These are phyloP conservation scores for Blastobasis adustella DNA, from an alignment of 2,888 invertebrate species.

Conservation along the genomic window DNA sequence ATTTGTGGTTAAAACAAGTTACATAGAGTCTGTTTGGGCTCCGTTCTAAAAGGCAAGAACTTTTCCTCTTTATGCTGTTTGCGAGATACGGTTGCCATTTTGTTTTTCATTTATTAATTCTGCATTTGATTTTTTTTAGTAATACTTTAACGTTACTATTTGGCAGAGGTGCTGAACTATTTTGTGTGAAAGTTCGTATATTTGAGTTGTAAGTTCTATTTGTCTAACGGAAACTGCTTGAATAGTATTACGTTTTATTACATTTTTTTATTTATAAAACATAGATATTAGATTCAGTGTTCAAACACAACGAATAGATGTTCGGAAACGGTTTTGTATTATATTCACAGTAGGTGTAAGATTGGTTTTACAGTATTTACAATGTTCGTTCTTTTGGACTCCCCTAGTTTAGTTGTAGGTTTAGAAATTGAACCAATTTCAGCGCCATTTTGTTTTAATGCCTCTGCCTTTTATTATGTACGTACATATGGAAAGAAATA, in stretches of 20 bases:
- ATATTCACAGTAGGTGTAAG: conserved; percentile 46
- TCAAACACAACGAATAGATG: conserved; percentile 57
- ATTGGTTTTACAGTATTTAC: conserved; percentile 51
- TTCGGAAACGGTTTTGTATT: conserved; percentile 44
- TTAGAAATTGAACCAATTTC: conserved; percentile 27
- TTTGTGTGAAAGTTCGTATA: conserved; percentile 10
- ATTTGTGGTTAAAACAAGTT: neutral
- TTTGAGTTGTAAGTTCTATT: too few relatives aligned
- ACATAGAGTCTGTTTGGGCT: neutral
- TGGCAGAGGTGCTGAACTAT: conserved; percentile 43
- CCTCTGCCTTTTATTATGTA: conserved; percentile 44
- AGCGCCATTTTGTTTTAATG: conserved; percentile 34
- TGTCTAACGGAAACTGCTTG: too few relatives aligned
- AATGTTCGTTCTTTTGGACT: conserved; percentile 32
- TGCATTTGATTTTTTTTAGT: neutral
- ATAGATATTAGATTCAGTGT: conserved; percentile 32
- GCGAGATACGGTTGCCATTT: neutral
- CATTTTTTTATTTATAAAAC: conserved; percentile 8
- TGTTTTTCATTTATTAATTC: neutral
- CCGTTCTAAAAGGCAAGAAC: too few relatives aligned
- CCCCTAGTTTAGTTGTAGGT: conserved; percentile 32
- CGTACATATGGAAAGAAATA: conserved; percentile 17
- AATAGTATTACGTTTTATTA: neutral
- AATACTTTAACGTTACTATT: conserved; percentile 15
- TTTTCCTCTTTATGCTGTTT: neutral